Evolutionary conservation across 1,140 invertebrate species (phyloP).

Genomic region (Hycleus cichorii): DNA sequence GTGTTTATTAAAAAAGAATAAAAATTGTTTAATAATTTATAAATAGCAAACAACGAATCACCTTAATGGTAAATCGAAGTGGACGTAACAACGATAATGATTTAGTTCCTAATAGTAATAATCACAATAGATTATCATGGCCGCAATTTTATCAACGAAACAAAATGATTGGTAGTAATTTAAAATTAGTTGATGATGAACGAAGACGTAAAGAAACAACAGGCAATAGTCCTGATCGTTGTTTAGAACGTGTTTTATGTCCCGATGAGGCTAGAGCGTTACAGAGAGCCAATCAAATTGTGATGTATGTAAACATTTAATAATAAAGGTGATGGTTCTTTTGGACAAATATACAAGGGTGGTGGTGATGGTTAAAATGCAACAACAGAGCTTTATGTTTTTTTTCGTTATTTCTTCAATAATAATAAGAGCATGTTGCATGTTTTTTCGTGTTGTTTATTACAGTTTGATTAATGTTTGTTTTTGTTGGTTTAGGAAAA

Average conservation of each 20-base stretch:
- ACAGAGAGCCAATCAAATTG: slow-evolving; percentile 74
- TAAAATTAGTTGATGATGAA: slow-evolving; percentile 21
- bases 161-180: slow-evolving; percentile 8
- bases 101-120: slow-evolving; percentile 28
- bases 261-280: slow-evolving; percentile 69
- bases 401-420: background rate
- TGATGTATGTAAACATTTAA: slow-evolving; percentile 60
- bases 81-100: slow-evolving; percentile 27
- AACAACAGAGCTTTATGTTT: background rate
- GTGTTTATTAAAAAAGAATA: too few species aligned
- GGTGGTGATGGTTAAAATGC: background rate
- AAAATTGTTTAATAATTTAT: too few species aligned
- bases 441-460: background rate
- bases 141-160: slow-evolving; percentile 38
- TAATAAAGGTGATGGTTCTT: background rate
- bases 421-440: background rate
- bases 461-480: background rate
- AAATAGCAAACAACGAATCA: slow-evolving; percentile 37
- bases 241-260: slow-evolving; percentile 51
- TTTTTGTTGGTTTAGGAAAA: slow-evolving; percentile 59
- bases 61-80: slow-evolving; percentile 26
- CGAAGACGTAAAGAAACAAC: slow-evolving; percentile 28
- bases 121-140: slow-evolving; percentile 37
- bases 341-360: background rate
- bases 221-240: slow-evolving; percentile 17